Base-by-base conservation (phyloP, 1,140 invertebrate genomes). In the Drosophila watanabei region DNA sequence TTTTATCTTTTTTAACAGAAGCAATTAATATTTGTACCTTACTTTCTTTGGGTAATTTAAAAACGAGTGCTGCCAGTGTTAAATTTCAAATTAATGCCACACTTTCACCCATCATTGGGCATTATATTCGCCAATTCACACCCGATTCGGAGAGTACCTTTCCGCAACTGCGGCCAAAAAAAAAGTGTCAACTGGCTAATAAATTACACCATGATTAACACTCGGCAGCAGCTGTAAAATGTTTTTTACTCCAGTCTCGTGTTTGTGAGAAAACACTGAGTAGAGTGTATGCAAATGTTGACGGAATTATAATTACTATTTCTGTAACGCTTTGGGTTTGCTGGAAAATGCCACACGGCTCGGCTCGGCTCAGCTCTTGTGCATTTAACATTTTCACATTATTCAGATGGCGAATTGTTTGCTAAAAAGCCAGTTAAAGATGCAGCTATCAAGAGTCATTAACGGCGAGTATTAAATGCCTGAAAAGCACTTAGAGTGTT, bases 211-310 rank as follows among this genome's bases (percentile, higher is more conserved):
- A 65, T 87, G 82, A 87, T 83, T 83, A 87, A 66, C 79, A 79
- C 72, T 77, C 28, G 24, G 14, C 73, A 48, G 14, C 64, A 79
- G 54, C 64, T 81, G 73, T 65, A 61, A 85, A 81, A 56, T 81
- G 58, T 70, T 73, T 86, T 70, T 71, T 35, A 13, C 32, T 20
- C 18, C 13, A 7, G n/a, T 35, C 43, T 72, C 46, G 32, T 48
- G 46, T 57, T 70, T 39, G n/a, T n/a, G n/a, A n/a, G n/a, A n/a
- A n/a, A n/a, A 62, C 62, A 57, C 32, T 41, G 60, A 59, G 73
- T 59, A 78, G n/a, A 33, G 11, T 32, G 41, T 83, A 80, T 80
- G 80, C 73, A 84, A 84, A 88, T 84, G 80, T 84, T 88, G 80
- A 52, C 54, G 43, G 24, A 59, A 49, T 80, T 69, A 58, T 71